Percentiles rank a stretch among this genome's conserved stretches.
Evolutionary conservation across 2,113 vertebrate genomes (phyloP).

Genomic region (Trochalopteron elliotii): DNA sequence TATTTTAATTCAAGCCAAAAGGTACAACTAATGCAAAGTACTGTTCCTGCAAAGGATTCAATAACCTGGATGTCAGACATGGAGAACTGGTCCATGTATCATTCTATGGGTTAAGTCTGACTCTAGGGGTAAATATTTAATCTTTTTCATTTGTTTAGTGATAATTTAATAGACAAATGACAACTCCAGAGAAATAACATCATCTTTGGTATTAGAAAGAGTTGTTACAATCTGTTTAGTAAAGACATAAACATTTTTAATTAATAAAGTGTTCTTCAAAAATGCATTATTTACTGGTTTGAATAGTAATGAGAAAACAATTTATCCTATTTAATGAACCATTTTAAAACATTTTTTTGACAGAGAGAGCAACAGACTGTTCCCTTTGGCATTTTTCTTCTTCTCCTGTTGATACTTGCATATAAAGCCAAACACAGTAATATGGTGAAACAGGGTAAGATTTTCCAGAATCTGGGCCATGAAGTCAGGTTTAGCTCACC

Average conservation of each 20-base stretch:
- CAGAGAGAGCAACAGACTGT: constrained; percentile 11
- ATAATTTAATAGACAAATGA: constrained; percentile 37
- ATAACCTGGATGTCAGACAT: not conserved
- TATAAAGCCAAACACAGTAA: not conserved
- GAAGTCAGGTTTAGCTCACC: not conserved
- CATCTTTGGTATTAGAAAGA: constrained; percentile 15
- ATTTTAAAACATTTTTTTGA: constrained; percentile 57
- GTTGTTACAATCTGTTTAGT: constrained; percentile 17
- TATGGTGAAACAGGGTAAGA: not conserved
- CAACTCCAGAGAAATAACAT: not conserved
- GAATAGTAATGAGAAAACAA: constrained; percentile 63
- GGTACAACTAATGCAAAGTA: not conserved
- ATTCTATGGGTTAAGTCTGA: not conserved
- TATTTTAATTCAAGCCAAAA: not conserved
- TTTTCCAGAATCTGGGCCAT: not conserved
- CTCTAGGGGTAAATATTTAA: constrained; percentile 33
- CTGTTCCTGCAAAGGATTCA: not conserved
- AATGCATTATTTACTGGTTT: constrained; percentile 69
- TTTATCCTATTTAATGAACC: constrained; percentile 68
- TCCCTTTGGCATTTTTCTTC: constrained; percentile 13
- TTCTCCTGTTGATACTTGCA: not conserved
- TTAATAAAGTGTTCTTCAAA: constrained; percentile 71
- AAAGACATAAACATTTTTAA: constrained; percentile 69
- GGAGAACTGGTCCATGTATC: not conserved
- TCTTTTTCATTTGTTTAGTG: constrained; percentile 7